These are phyloP conservation scores for Carduelis carduelis DNA, from an alignment of 2,797 vertebrate genomes.

Conservation along the genomic window DNA sequence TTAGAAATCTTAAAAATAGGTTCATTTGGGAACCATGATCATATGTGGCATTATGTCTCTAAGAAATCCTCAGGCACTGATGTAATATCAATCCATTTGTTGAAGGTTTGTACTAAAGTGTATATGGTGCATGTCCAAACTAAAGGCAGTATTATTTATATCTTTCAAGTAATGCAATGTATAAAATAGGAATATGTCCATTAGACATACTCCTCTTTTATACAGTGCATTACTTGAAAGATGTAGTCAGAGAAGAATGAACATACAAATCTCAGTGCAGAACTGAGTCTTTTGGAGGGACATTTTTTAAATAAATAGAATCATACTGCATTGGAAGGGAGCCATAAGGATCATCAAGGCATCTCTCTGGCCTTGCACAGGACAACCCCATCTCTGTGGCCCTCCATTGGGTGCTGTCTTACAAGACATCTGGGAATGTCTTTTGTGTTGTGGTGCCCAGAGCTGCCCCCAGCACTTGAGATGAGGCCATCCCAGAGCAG, in stretches of 20 bases:
- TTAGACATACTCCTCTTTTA: not conserved
- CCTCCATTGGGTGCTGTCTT: not conserved
- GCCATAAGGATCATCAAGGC: not conserved
- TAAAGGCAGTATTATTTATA: not conserved
- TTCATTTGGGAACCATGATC: not conserved
- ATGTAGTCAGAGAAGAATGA: not conserved
- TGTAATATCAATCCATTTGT: not conserved
- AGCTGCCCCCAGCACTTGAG: fast-evolving
- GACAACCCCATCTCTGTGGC: not conserved
- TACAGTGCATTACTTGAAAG: not conserved
- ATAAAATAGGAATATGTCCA: not conserved
- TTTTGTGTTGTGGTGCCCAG: not conserved
- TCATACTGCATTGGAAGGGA: not conserved
- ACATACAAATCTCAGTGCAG: not conserved
- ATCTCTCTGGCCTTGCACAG: not conserved
- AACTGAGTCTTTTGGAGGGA: not conserved
- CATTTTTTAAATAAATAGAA: not conserved
- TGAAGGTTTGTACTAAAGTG: not conserved
- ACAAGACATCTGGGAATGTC: too few species aligned
- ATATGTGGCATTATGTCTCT: not conserved
- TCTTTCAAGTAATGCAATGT: not conserved
- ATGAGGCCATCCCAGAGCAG: fast-evolving
- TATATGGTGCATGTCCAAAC: not conserved
- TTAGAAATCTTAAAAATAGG: not conserved
- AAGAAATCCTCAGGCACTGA: not conserved